phyloP scores from a whole-genome alignment of 92 coral and sea anemone species.

The Desmophyllum pertusum region DNA sequence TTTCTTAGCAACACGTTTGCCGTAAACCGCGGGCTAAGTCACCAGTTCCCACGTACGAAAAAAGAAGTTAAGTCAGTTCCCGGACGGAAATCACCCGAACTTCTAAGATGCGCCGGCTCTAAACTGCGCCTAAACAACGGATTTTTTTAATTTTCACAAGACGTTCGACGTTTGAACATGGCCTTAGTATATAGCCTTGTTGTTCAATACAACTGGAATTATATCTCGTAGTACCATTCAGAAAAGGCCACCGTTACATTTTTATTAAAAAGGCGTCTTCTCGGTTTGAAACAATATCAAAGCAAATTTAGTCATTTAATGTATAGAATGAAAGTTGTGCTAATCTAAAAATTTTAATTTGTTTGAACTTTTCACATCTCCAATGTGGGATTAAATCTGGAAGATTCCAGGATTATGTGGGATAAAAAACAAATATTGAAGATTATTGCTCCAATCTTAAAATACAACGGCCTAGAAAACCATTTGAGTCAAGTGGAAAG shows the following conservation, averaged over 20 bases:
- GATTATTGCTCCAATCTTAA: not conserved
- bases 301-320: not conserved
- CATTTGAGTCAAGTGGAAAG: not conserved
- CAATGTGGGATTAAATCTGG: not conserved
- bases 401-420: not conserved
- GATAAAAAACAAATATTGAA: not conserved
- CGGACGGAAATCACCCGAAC: not conserved
- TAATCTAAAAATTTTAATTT: not conserved
- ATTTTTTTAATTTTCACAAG: too few relatives aligned
- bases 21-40: not conserved
- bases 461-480: not conserved
- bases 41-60: not conserved
- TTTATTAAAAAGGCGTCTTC: not conserved
- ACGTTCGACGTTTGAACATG: too few relatives aligned
- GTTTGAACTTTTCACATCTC: not conserved
- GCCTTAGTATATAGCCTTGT: too few relatives aligned
- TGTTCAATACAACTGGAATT: not conserved
- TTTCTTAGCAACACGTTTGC: not conserved
- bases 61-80: not conserved
- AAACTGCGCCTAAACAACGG: too few relatives aligned
- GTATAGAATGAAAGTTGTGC: not conserved
- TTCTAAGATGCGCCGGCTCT: not conserved
- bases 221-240: not conserved
- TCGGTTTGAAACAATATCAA: not conserved
- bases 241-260: not conserved